Base-by-base conservation (phyloP, 2,113 vertebrate genomes). In the Oreochromis aureus region DNA sequence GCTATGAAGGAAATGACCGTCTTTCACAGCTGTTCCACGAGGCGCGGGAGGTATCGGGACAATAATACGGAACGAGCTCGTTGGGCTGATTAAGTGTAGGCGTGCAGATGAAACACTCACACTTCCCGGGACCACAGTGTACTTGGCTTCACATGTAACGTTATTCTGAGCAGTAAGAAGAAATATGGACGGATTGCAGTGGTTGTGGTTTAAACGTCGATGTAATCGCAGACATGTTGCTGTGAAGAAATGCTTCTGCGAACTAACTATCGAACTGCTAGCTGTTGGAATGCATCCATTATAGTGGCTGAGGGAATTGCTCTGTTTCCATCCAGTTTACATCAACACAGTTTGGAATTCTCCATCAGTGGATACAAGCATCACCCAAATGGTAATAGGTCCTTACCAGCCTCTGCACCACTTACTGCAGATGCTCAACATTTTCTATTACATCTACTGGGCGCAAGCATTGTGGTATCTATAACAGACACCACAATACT, bases 41-140 rank as follows among this genome's bases (percentile, higher is more conserved):
- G 41, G 41, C 11, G 6, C 5, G 12, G 11, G 36, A 44, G 66
- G 36, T 24, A 41, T 44, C n/a, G 12, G 36, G 66, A 71, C 66
- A 71, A 71, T 44, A 71, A 71, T 22, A 1, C 2, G 0, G 66
- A 71, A 24, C 12, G 5, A 71, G 36, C 36, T 71, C 7, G 12
- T 41, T 71, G n/a, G 36, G 66, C 66, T 71, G n/a, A 71, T 44
- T 9, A 71, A 71, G 12, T 66, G 61, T 22, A 66, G 34, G 61
- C 11, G 19, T 13, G 61, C 0, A 66, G 11, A 18, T 66, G 1
- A 39, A 39, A 39, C 4, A 7, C 61, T 39, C 61, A 5, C 1
- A 0, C 61, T 39, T 24, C 36, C 36, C 41, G 63, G 19, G 63
- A 69, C 36, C 63, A 41, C 63, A 41, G 36, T 6, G 63, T 69